These are phyloP conservation scores for Emesis castigata DNA, from an alignment of 2,888 invertebrate genomes.

Conservation along the genomic window DNA sequence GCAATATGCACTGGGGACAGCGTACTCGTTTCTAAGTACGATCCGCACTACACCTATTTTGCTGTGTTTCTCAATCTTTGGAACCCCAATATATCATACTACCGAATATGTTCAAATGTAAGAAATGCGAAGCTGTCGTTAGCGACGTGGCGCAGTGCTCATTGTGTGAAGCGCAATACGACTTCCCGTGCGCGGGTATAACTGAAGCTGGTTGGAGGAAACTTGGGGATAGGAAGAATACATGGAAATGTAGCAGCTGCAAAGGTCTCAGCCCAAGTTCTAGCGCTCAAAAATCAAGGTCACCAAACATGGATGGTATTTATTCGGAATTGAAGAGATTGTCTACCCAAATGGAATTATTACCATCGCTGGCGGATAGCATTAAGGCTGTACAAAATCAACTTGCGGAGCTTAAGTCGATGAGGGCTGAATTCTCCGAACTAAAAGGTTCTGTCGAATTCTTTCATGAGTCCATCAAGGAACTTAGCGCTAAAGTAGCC, in stretches of 20 bases:
- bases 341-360: slow-evolving; percentile 10
- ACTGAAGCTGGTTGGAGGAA: slow-evolving; percentile 31
- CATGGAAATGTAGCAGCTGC: slow-evolving; percentile 30
- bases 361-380: slow-evolving; percentile 23
- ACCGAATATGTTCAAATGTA: slow-evolving; percentile 19
- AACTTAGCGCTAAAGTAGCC: not conserved
- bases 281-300: not conserved
- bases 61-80: slow-evolving; percentile 31
- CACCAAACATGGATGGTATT: slow-evolving; percentile 16
- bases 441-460: slow-evolving; percentile 23
- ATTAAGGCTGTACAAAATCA: slow-evolving; percentile 25
- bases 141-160: slow-evolving; percentile 29
- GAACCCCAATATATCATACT: not conserved
- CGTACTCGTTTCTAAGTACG: not conserved
- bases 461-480: not conserved
- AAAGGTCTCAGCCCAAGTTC: slow-evolving; percentile 14
- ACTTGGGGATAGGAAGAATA: slow-evolving; percentile 28
- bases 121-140: slow-evolving; percentile 12
- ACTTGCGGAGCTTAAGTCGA: slow-evolving; percentile 14
- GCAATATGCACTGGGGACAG: not conserved
- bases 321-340: slow-evolving; percentile 16
- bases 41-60: not conserved
- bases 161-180: slow-evolving; percentile 20
- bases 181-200: slow-evolving; percentile 39
- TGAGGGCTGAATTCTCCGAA: slow-evolving; percentile 16